Base-by-base conservation (phyloP, 2,797 vertebrate species). In the Acipenser ruthenus region DNA sequence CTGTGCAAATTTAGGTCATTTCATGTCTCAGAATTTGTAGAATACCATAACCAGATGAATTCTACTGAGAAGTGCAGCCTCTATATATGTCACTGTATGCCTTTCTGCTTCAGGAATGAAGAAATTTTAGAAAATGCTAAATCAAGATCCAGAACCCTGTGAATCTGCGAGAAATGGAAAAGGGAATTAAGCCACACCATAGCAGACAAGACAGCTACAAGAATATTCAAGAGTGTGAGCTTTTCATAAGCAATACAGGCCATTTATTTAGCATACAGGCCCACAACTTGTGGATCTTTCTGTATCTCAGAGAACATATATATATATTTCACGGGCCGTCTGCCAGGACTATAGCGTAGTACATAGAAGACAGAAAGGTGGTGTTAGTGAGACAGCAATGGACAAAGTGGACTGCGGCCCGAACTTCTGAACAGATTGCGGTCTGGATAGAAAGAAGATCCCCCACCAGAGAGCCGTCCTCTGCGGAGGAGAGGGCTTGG, bases 81-180 rank as follows among this genome's bases (percentile, higher is more conserved):
- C 62, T 70, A 67, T 11, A 73, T 60, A 76, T 78, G 60, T 78
- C 81, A 80, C 82, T 80, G 83, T 76, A 70, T 79, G 83, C 84
- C 81, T 73, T n/a, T n/a, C n/a, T n/a, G n/a, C n/a, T n/a, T n/a
- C n/a, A n/a, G 77, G 81, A 77, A 72, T 74, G 75, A 80, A 86
- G 84, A 85, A 82, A 85, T 80, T 84, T 81, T 84, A 83, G 82
- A 79, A 82, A 82, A 78, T 76, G 72, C 76, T 83, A 86, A 89
- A 88, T 85, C 84, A 89, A 84, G 80, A 87, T 84, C 77, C 84
- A 83, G 80, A 71, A 80, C 73, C 82, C 80, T 83, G 83, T 88
- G 83, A 89, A 88, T 90, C 84, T 83, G 85, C 77, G 73, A n/a
- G 79, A 80, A 23, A 83, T 75, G 80, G 79, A 81, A 82, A 77